Evolutionary conservation across 1,140 invertebrate species (phyloP), one percentile per base, ranked within the genome.

Genomic region (Manduca sexta): DNA sequence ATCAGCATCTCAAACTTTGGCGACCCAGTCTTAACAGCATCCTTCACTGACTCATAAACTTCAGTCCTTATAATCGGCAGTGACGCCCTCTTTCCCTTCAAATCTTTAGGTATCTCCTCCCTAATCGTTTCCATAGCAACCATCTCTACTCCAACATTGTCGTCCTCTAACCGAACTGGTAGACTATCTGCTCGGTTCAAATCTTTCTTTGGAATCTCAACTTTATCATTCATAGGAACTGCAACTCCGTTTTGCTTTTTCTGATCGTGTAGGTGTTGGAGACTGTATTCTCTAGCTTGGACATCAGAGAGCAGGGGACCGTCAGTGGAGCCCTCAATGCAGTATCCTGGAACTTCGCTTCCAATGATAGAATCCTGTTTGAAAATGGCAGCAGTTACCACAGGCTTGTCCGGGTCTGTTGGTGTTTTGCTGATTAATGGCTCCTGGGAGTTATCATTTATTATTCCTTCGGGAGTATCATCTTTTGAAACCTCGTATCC

Each of bases 341-440:
- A 85, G 43, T 87, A 87, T 2, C 73, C 79, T 3, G 79, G 79
- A 0, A 67, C 65, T 15, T 87, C 84, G 37, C 68, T 86, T 10
- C 83, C 79, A 29, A 87, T 86, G 5, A 87, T 85, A 1, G 86
- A 86, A 50, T 90, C 89, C 57, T 89, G 90, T 57, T 92, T 91
- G 44, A 90, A 86, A 33, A 92, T 87, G 0, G 88, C 91, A 1
- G 91, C 90, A 15, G 90, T 92, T 14, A 92, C 90, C 7, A 91
- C 88, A 1, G 91, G 91, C 49, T 90, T 92, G 47, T 87, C 88
- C n/a, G 79, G 77, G 35, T 89, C 86, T 2, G 85, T 83, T n/a
- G 81, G 83, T 14, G 79, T 83, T 53, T 87, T 87, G 29, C 64
- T 79, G 1, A 84, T 81, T 2, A 76, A 64, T 15, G 66, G 81